Base-by-base conservation (phyloP, 1,140 invertebrate species). In the Papilio polyxenes region DNA sequence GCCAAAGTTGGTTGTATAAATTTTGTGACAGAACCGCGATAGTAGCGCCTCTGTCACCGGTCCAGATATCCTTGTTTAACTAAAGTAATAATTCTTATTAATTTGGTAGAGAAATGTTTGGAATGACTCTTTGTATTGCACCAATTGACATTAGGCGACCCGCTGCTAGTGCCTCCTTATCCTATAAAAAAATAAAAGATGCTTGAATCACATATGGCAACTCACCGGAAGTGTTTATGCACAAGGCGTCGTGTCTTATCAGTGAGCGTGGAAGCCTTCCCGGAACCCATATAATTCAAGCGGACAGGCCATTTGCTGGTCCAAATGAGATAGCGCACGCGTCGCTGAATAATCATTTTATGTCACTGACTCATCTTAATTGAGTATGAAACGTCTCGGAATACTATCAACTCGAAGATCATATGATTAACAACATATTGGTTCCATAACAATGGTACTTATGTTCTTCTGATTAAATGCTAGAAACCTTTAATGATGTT, bases 241-340 rank as follows among this genome's bases (percentile, higher is more conserved):
- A 77, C 51, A 77, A 56, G 75, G 75, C 48, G 7, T 40, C 75
- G 51, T 59, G 51, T 56, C 75, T 77, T 77, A 77, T 77, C 75
- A 37, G 23, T 56, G 6, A 20, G n/a, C 51, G 48, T 31, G 17
- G 75, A 77, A 77, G 65, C 49, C 49, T 51, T 77, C 75, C 49
- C 75, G 75, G 75, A 77, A 77, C 75, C 49, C 48, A 31, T 77
- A 77, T 76, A 76, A 76, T 37, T 77, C 49, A 77, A 51, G 15
- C 51, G 51, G 75, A 77, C 51, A 77, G 75, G 23, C 75, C 75
- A 77, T 77, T 77, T 77, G 23, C 51, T 56, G 31, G 53, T 15
- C 20, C 75, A 56, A 77, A 77, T 77, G 51, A 77, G 51, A 56
- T 77, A 56, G 20, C n/a, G 51, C 75, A 77, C 75, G 75, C 49